Base-by-base conservation (phyloP, 1,140 invertebrate species). In the Spodoptera litura region DNA sequence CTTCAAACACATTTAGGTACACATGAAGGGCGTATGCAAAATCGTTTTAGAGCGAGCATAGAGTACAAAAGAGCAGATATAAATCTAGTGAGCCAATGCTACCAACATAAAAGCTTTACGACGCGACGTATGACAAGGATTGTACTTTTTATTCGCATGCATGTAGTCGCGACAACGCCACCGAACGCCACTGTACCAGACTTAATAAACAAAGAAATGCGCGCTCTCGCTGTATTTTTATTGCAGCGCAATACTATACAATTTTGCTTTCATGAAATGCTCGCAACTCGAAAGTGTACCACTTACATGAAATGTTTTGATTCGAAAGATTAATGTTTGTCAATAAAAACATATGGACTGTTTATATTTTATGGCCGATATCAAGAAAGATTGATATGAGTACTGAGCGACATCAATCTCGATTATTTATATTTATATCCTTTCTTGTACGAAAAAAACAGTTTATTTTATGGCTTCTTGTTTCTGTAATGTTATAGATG, bases 91-190 rank as follows among this genome's bases (percentile, higher is more conserved):
- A 51, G 56, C 56, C 56, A 61, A 59, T 74, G 56, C 44, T 56
- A 59, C 35, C 53, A 2, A 51, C 56, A 61, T 74, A 61, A 74
- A 74, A 74, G 71, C 55, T 49, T 73, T 73, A 59, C 71, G 71
- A 56, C 31, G 31, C 15, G 53, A 51, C 38, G 20, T 27, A 74
- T 61, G 71, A 59, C 70, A 44, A n/a, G 44, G 12, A 61, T 31
- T 27, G 11, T 51, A 49, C 71, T 59, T 72, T 66, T 61, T 74
- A 74, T 74, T 58, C 49, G 55, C 71, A 58, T 73, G 71, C 71
- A 73, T 55, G 56, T 59, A 20, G 56, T 58, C 35, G 55, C 71
- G 52, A 66, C 71, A 58, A 13, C 15, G 27, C 9, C 58, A 52
- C 56, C 62, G 44, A 52, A 35, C 68, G 52, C 52, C 52, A 15